These are phyloP conservation scores for Fabriciana adippe DNA, from an alignment of 2,888 invertebrate species.

Conservation along the genomic window DNA sequence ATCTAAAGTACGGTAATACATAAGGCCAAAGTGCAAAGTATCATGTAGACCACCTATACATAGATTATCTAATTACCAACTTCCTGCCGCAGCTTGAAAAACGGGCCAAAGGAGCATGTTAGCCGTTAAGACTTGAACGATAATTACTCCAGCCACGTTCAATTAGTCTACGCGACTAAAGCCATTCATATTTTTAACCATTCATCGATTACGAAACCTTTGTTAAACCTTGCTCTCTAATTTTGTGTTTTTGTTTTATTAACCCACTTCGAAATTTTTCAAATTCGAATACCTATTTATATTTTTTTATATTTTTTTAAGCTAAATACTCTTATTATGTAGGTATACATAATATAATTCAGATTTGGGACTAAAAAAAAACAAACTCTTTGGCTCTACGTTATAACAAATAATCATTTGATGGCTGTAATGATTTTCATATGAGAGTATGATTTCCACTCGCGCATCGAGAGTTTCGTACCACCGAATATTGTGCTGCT, in stretches of 20 bases:
- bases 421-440: too few relatives aligned
- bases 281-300: too few relatives aligned
- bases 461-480: too few relatives aligned
- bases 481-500: too few relatives aligned
- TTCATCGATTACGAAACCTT: conserved; percentile 46
- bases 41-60: not conserved
- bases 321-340: too few relatives aligned
- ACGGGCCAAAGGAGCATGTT: conserved; percentile 23
- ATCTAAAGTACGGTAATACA: not conserved
- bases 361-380: too few relatives aligned
- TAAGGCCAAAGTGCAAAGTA: not conserved
- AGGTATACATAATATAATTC: too few relatives aligned
- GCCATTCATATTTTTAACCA: conserved; percentile 56
- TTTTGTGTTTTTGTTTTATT: conserved; percentile 26
- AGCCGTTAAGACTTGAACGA: conserved; percentile 51
- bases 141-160: conserved; percentile 61
- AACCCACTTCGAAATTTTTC: conserved; percentile 9
- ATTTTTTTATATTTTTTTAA: too few relatives aligned
- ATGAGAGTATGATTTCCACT: too few relatives aligned
- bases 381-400: too few relatives aligned
- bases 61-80: conserved; percentile 13
- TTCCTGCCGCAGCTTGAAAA: conserved; percentile 14
- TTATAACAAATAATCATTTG: too few relatives aligned
- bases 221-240: conserved; percentile 22
- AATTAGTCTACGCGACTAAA: conserved; percentile 52